Evolutionary conservation across 2,113 vertebrate genomes (phyloP).

Genomic region (Peromyscus californicus): DNA sequence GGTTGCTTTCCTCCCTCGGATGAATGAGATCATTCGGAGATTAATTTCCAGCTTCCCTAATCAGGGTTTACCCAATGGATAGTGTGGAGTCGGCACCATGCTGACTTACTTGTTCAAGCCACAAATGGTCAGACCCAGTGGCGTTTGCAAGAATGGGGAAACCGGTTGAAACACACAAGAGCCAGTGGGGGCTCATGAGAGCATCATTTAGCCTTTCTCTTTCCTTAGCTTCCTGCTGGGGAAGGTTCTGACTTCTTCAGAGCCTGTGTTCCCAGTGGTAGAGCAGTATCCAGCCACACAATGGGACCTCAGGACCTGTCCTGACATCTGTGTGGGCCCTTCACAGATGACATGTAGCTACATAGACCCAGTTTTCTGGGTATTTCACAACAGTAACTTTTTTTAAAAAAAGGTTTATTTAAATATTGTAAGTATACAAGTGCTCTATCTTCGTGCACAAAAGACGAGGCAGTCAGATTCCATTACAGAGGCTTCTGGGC

Average conservation of each 20-base stretch:
- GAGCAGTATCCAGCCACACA: background rate
- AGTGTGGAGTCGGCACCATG: background rate
- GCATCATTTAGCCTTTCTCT: background rate
- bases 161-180: background rate
- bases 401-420: background rate
- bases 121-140: background rate
- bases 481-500: background rate
- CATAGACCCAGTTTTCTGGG: background rate
- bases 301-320: background rate
- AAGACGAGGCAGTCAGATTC: background rate
- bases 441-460: background rate
- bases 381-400: background rate
- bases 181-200: background rate
- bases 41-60: conserved; percentile 45
- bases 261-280: background rate
- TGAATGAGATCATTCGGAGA: conserved; percentile 27
- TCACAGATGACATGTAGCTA: background rate
- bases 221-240: background rate
- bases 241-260: background rate
- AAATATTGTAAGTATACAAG: background rate
- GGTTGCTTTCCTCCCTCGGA: background rate
- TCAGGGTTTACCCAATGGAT: conserved; percentile 33
- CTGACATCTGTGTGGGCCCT: background rate
- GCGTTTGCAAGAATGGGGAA: background rate
- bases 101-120: background rate